Percentiles rank a stretch among this genome's conserved stretches.
Evolutionary conservation across 2,888 invertebrate genomes (phyloP).

Genomic region (Sesamia inferens): DNA sequence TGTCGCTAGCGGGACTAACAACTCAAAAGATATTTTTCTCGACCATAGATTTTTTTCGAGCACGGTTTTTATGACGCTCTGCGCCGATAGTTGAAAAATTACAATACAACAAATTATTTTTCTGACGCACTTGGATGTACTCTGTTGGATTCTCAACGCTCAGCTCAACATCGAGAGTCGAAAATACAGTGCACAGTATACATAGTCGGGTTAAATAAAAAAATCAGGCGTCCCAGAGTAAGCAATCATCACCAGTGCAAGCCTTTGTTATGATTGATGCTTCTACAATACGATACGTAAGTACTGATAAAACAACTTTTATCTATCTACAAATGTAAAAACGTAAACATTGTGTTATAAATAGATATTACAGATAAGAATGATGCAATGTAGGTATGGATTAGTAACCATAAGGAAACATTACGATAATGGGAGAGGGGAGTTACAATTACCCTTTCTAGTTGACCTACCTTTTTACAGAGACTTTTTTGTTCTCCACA

Average conservation of each 20-base stretch:
- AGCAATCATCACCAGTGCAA: not conserved
- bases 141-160: not conserved
- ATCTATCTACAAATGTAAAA: not conserved
- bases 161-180: not conserved
- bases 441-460: slow-evolving; percentile 11
- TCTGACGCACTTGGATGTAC: not conserved
- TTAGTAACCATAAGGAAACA: not conserved
- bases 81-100: not conserved
- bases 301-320: not conserved
- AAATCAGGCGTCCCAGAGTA: not conserved
- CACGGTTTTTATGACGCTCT: not conserved
- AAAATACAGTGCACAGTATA: too few species aligned
- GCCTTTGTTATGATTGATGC: not conserved
- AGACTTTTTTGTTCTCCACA: not conserved
- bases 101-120: not conserved
- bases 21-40: not conserved
- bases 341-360: slow-evolving; percentile 5
- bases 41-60: not conserved
- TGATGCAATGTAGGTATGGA: slow-evolving; percentile 16
- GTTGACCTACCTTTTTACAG: not conserved
- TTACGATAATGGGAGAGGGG: slow-evolving; percentile 14
- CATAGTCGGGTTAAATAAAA: not conserved
- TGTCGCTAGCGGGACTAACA: not conserved
- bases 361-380: slow-evolving; percentile 9
- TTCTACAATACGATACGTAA: not conserved